These are phyloP conservation scores for Theocolax elegans DNA, from an alignment of 1,140 invertebrate species.

Conservation along the genomic window DNA sequence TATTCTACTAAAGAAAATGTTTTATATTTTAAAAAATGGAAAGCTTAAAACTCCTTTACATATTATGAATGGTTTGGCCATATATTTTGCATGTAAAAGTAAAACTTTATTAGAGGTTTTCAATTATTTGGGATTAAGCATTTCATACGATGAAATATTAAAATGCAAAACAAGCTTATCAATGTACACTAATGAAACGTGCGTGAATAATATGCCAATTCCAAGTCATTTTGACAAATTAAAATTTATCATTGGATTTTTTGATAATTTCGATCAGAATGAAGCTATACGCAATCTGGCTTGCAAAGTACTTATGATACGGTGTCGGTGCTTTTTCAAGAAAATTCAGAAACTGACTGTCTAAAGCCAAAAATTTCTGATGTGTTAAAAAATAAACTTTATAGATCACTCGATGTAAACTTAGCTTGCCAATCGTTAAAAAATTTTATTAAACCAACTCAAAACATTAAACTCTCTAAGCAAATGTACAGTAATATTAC, in stretches of 20 bases:
- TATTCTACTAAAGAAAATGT: slow-evolving; percentile 24
- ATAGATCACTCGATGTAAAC: not conserved
- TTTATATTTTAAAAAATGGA: slow-evolving; percentile 14
- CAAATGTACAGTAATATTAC: not conserved
- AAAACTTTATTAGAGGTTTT: slow-evolving; percentile 15
- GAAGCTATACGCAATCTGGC: slow-evolving; percentile 33
- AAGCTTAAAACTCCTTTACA: slow-evolving; percentile 20
- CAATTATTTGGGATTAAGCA: slow-evolving; percentile 24
- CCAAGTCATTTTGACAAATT: slow-evolving; percentile 34
- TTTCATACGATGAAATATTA: slow-evolving; percentile 36
- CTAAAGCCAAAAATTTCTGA: slow-evolving; percentile 19
- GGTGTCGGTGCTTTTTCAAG: slow-evolving; percentile 34
- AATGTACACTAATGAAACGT: slow-evolving; percentile 5
- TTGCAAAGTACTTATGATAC: slow-evolving; percentile 40
- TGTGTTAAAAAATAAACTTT: not conserved
- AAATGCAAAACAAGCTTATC: slow-evolving; percentile 25
- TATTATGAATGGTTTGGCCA: slow-evolving; percentile 16
- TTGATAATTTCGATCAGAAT: slow-evolving; percentile 47
- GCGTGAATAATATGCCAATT: slow-evolving; percentile 6
- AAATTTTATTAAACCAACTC: not conserved
- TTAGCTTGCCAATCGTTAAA: slow-evolving; percentile 17
- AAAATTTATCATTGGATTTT: slow-evolving; percentile 28
- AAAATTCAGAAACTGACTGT: not conserved
- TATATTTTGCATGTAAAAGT: slow-evolving; percentile 24
- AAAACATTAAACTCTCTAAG: not conserved